phyloP scores from a whole-genome alignment of 2,797 vertebrate genomes.

The Craterocephalus amniculus region DNA sequence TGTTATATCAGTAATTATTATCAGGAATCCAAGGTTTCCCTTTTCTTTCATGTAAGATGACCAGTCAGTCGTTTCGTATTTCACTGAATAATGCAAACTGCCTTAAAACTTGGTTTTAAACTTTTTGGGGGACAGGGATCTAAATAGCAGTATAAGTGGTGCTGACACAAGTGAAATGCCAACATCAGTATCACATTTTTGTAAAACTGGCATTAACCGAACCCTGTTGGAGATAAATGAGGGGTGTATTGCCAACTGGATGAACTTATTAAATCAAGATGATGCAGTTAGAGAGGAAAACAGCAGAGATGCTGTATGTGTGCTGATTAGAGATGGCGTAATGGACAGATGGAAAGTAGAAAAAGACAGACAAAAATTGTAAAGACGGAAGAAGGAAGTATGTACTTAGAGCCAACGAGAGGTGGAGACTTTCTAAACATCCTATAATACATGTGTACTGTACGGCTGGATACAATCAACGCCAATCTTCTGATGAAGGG shows the following conservation, averaged over 20 bases:
- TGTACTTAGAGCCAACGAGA: background rate
- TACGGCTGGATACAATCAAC: constrained; percentile 1
- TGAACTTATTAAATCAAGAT: constrained; percentile 27
- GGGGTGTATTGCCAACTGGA: background rate
- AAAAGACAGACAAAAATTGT: background rate
- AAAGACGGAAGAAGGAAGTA: constrained; percentile 3
- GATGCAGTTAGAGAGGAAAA: constrained; percentile 22
- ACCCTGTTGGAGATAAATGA: background rate
- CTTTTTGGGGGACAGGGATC: background rate
- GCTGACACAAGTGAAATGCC: background rate
- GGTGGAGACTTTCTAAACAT: constrained; percentile 9
- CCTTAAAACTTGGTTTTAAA: background rate
- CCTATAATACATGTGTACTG: background rate
- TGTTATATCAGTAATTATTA: too few relatives aligned
- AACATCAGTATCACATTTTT: background rate
- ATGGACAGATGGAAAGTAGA: constrained; percentile 12
- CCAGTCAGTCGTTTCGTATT: background rate
- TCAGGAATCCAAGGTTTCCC: background rate
- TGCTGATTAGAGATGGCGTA: constrained; percentile 35
- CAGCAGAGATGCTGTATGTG: constrained; percentile 12
- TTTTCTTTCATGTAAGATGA: background rate
- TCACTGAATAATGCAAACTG: too few relatives aligned
- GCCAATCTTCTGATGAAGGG: background rate
- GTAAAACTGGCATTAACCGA: background rate
- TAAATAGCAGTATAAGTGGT: too few relatives aligned